Conservation (phyloP, 2,113 vertebrate species). For the Sylvilagus bachmani region DNA sequence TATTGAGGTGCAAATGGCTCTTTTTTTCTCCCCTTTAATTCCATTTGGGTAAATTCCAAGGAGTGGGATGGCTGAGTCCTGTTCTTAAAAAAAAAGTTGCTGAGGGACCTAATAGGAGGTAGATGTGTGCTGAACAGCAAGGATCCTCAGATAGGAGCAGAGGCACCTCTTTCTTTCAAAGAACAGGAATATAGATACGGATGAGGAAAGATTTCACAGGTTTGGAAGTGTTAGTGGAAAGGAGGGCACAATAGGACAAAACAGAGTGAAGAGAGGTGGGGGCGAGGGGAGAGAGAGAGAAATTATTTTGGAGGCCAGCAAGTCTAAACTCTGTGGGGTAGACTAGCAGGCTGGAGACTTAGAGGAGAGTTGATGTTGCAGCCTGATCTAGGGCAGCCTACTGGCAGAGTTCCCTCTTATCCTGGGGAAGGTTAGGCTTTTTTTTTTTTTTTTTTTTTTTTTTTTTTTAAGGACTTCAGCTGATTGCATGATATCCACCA, state of each 20-base stretch:
- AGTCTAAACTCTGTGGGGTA: not conserved
- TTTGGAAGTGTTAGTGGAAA: not conserved
- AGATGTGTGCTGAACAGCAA: not conserved
- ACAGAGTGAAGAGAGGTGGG: not conserved
- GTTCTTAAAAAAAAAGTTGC: not conserved
- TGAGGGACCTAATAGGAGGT: conserved; percentile 3
- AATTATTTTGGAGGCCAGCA: not conserved
- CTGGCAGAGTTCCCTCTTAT: not conserved
- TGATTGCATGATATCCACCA: not conserved
- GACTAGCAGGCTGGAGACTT: not conserved
- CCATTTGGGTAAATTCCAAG: no score
- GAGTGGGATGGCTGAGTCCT: no score
- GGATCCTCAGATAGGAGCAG: not conserved
- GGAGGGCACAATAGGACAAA: not conserved
- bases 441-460: not conserved
- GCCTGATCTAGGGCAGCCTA: not conserved
- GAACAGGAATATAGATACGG: not conserved
- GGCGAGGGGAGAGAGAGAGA: not conserved
- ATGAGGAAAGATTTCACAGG: not conserved
- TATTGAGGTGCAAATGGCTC: no score
- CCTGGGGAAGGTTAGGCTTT: not conserved
- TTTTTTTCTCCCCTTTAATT: no score
- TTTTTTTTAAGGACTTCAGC: not conserved
- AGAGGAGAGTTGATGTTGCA: not conserved
- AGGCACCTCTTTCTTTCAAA: not conserved